These are phyloP conservation scores for Myotis davidii DNA, from an alignment of 2,113 vertebrate genomes.

Conservation along the genomic window DNA sequence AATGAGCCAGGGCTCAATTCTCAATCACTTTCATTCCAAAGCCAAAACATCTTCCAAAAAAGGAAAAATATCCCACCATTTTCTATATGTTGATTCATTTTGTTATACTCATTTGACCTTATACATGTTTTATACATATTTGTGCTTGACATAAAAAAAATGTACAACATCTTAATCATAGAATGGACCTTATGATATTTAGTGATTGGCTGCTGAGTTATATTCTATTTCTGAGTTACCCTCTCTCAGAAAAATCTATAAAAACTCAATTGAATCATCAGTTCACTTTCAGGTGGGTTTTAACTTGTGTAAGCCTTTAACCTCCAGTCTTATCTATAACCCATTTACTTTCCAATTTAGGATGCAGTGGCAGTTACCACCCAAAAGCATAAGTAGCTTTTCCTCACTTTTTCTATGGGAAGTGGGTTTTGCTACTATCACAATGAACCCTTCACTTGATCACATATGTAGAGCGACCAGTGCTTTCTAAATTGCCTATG, in stretches of 20 bases:
- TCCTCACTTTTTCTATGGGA: background rate
- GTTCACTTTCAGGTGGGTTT: background rate
- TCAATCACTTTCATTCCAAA: background rate
- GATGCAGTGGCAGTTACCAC: background rate
- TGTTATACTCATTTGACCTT: background rate
- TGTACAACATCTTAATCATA: background rate
- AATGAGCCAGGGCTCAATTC: rapidly evolving
- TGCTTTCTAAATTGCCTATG: background rate
- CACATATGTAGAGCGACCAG: too few relatives aligned
- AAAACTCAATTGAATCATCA: background rate
- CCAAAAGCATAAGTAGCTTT: background rate
- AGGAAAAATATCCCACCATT: background rate
- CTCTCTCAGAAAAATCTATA: slow-evolving; percentile 23
- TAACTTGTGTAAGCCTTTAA: background rate
- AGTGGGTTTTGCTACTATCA: background rate
- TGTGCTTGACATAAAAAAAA: background rate
- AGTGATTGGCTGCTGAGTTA: background rate
- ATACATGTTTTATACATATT: background rate
- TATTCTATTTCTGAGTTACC: background rate
- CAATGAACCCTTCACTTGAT: background rate
- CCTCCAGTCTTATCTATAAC: background rate
- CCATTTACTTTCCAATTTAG: background rate
- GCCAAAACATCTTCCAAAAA: background rate
- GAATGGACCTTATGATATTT: background rate
- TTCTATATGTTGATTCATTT: background rate